Base-by-base conservation (phyloP, 2,113 vertebrate species). In the Periophthalmus modestus region DNA sequence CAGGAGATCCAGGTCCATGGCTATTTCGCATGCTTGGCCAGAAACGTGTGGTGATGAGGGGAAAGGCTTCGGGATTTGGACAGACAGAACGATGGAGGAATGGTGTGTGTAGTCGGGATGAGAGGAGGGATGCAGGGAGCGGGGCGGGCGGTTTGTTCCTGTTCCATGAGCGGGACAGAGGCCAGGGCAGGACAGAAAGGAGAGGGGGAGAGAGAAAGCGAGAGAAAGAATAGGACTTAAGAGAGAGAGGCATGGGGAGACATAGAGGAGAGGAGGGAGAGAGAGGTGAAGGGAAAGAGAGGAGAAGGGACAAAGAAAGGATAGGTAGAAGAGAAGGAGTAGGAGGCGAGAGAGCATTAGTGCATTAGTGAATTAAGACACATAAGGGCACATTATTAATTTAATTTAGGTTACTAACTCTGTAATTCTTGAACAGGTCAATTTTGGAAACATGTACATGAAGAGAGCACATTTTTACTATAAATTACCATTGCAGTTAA, bases 71-170 rank as follows among this genome's bases (percentile, higher is more conserved):
- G 52, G 84, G 88, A 91, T 80, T 89, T 89, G 89, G 88, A 83
- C 71, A 0, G 74, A 74, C 19, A 66, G 72, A 82, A 73, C 72
- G 75, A 70, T 74, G 43, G 77, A 75, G 83, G 85, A 75, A 82
- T 83, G 73, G 80, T 85, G 82, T 91, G 84, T 91, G 91, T 89
- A 88, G 88, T 87, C 4, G 67, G 85, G 91, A 89, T 91, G 89
- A 89, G 89, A 91, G 91, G 71, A 65, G 83, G 86, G 68, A 82
- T 81, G 82, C 82, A 65, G 89, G 91, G 87, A 81, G 79, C 75
- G 80, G 84, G 80, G 76, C 72, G 74, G 74, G 73, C 34, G 78
- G 85, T 89, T 88, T 91, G 88, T 92, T 88, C 85, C 82, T 24
- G 74, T 91, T 92, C 88, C 89, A 91, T 88, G 77, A 9, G 24